Percentiles rank a stretch among this genome's conserved stretches.
Evolutionary conservation across 2,113 vertebrate genomes (phyloP).

Genomic region (Thinocorus orbignyianus): DNA sequence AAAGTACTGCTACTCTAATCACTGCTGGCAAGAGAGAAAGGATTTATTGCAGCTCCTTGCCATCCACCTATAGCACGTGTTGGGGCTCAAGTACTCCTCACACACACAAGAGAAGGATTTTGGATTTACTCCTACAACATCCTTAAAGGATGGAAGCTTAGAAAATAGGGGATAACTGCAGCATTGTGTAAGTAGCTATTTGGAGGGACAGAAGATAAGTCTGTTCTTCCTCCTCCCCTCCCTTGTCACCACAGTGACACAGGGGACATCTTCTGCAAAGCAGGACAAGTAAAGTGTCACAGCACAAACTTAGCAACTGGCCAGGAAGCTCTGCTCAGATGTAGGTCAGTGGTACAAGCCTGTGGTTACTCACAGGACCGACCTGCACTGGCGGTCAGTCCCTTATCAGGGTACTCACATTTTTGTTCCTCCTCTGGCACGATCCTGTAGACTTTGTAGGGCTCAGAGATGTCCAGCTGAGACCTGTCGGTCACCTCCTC

Average conservation of each 20-base stretch:
- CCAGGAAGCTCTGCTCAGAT: background rate
- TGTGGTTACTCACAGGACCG: fast-evolving
- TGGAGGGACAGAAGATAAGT: background rate
- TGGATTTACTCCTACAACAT: background rate
- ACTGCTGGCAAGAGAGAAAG: background rate
- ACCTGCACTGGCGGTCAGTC: fast-evolving
- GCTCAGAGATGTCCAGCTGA: constrained; percentile 97
- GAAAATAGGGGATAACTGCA: fast-evolving
- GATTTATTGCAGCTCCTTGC: background rate
- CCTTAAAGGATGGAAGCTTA: background rate
- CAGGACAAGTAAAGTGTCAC: background rate
- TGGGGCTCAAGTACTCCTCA: fast-evolving
- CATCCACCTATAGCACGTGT: fast-evolving
- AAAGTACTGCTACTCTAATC: background rate
- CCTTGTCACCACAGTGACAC: background rate
- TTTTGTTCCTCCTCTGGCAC: constrained; percentile 97
- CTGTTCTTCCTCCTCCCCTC: background rate
- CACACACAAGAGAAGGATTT: background rate
- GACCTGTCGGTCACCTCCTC: constrained; percentile 97
- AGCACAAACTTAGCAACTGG: background rate
- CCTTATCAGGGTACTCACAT: constrained; percentile 69
- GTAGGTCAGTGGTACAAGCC: background rate
- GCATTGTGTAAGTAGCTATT: background rate
- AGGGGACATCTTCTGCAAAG: background rate
- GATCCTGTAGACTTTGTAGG: constrained; percentile 97